phyloP scores from a whole-genome alignment of 2,797 vertebrate species.

The Amniataba percoides region DNA sequence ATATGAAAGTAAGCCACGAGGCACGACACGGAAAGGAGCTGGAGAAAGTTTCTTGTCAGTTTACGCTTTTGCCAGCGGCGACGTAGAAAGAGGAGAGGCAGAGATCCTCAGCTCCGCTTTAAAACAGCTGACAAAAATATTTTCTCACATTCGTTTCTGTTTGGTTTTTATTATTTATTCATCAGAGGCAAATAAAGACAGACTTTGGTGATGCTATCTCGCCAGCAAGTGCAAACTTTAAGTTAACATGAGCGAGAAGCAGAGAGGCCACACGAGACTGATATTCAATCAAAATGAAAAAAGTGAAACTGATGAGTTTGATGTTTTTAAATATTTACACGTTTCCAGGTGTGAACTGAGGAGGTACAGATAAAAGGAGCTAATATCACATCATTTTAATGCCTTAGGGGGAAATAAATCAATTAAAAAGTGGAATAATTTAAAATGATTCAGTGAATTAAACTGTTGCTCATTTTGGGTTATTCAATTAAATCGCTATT shows the following conservation, averaged over 20 bases:
- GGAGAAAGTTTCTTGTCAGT: slow-evolving; percentile 60
- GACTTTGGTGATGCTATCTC: slow-evolving; percentile 6
- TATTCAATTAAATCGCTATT: neutral
- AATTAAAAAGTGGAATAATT: neutral
- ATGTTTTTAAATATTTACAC: neutral
- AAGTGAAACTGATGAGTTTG: neutral
- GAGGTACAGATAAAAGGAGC: neutral
- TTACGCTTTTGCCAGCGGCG: neutral
- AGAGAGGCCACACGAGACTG: neutral
- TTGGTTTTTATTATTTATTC: neutral
- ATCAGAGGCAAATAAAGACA: neutral
- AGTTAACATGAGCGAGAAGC: slow-evolving; percentile 64
- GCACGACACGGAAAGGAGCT: neutral
- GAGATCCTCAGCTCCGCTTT: neutral
- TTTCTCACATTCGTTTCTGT: neutral
- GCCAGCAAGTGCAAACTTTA: slow-evolving; percentile 67
- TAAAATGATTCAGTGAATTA: neutral
- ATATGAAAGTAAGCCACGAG: slow-evolving; percentile 45
- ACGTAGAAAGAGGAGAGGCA: neutral
- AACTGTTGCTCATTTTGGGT: no score
- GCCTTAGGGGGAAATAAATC: no score
- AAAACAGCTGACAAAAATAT: slow-evolving; percentile 6
- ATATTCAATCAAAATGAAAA: neutral
- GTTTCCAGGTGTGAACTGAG: neutral
- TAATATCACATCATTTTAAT: neutral